Evolutionary conservation across 2,888 invertebrate species (phyloP), one percentile per base, ranked within the genome.

Genomic region (Neelides folsomi): DNA sequence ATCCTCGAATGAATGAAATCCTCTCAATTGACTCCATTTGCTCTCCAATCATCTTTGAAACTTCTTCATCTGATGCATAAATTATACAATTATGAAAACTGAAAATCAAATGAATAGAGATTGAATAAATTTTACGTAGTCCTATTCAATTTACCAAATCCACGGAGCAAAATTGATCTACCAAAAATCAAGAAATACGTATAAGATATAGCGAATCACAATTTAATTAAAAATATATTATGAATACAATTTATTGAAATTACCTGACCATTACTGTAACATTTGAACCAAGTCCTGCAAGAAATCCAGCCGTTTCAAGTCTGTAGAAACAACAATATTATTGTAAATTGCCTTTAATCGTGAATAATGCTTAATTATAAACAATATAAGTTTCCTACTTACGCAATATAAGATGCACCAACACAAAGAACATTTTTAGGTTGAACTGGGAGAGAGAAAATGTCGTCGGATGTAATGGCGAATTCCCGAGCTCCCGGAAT

Each of bases 331-430:
- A 5, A 27, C 27, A 27, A 27, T 5, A 27, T n/a, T n/a, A n/a
- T n/a, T n/a, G n/a, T n/a, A n/a, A n/a, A n/a, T n/a, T n/a, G n/a
- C n/a, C n/a, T n/a, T n/a, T n/a, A n/a, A n/a, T n/a, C n/a, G n/a
- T n/a, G n/a, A n/a, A n/a, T n/a, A n/a, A n/a, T n/a, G n/a, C n/a
- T n/a, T n/a, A n/a, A n/a, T n/a, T n/a, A n/a, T n/a, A n/a, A n/a
- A n/a, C n/a, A n/a, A n/a, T n/a, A n/a, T n/a, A n/a, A n/a, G n/a
- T n/a, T n/a, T n/a, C n/a, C n/a, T n/a, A n/a, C n/a, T 27, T 27
- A 18, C 13, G 76, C 72, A 36, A 78, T 73, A 66, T 76, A 79
- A 2, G 77, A 76, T 1, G 77, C 79, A 16, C 79, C 79, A 3
- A 79, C 70, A 27, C 27, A 27, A 7, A 27, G 3, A 12, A 77